phyloP scores from a whole-genome alignment of 2,888 invertebrate genomes.

The Netelia virgata region DNA sequence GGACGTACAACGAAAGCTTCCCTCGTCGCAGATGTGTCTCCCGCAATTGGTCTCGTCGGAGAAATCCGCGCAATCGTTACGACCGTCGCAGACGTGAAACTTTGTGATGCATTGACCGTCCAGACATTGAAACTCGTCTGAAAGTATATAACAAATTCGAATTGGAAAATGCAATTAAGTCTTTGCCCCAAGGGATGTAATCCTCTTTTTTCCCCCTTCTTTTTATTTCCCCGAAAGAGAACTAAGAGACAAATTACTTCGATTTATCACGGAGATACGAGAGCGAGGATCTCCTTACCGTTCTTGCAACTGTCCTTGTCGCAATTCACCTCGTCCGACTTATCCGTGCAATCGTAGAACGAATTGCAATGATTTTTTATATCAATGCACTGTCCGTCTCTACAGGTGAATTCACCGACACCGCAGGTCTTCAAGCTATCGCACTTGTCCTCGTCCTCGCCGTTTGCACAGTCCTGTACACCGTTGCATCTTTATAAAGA shows the following conservation, averaged over 20 bases:
- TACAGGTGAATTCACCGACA: constrained; percentile 86
- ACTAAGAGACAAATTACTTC: not conserved
- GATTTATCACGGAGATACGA: not conserved
- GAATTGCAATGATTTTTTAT: constrained; percentile 85
- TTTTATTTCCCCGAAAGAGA: not conserved
- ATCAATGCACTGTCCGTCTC: constrained; percentile 86
- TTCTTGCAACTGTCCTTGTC: constrained; percentile 72
- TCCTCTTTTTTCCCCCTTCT: not conserved
- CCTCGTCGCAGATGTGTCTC: constrained; percentile 72
- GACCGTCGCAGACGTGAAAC: constrained; percentile 90
- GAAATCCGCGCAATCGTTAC: constrained; percentile 91
- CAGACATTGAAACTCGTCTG: constrained; percentile 87
- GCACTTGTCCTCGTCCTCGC: constrained; percentile 87
- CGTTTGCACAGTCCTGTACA: constrained; percentile 85
- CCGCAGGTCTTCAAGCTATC: constrained; percentile 80
- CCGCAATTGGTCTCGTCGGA: constrained; percentile 89
- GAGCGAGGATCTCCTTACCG: constrained; percentile 54
- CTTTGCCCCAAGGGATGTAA: not conserved
- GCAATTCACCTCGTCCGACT: constrained; percentile 87
- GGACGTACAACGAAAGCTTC: constrained; percentile 79
- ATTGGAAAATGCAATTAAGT: constrained; percentile 35
- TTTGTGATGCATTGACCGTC: constrained; percentile 89
- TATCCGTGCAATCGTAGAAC: constrained; percentile 86
- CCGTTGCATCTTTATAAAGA: constrained; percentile 85
- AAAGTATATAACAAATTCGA: constrained; percentile 62